phyloP scores from a whole-genome alignment of 2,888 invertebrate genomes.

The Drosophila nigricruria region DNA sequence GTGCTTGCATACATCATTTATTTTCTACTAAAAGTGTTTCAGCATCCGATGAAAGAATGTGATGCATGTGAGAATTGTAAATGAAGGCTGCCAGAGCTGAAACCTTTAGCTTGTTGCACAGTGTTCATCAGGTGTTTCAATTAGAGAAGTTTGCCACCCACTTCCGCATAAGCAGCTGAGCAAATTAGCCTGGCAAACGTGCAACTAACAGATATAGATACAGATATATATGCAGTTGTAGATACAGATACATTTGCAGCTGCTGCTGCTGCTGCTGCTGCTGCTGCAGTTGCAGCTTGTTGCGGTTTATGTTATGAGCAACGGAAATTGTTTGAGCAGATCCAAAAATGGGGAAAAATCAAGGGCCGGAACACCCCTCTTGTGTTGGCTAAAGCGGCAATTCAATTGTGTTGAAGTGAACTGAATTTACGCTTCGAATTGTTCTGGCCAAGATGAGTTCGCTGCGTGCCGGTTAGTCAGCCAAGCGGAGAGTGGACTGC shows the following conservation, averaged over 20 bases:
- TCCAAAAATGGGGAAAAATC: constrained; percentile 6
- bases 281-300: constrained; percentile 19
- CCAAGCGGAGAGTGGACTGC: constrained; percentile 3
- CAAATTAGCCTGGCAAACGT: constrained; percentile 39
- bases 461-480: constrained; percentile 24
- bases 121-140: constrained; percentile 53
- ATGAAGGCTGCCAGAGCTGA: constrained; percentile 2
- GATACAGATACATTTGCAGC: constrained; percentile 7
- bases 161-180: constrained; percentile 34
- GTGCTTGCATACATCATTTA: background rate
- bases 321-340: constrained; percentile 42
- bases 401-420: constrained; percentile 39
- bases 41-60: background rate
- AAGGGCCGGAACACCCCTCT: constrained; percentile 32
- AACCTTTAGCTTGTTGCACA: constrained; percentile 5
- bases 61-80: constrained; percentile 1
- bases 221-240: constrained; percentile 5
- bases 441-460: constrained; percentile 42
- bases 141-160: constrained; percentile 42
- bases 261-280: background rate
- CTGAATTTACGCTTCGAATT: constrained; percentile 35
- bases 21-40: background rate
- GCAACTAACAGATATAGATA: constrained; percentile 3
- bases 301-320: constrained; percentile 46
- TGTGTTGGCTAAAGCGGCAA: background rate